Evolutionary conservation across 2,797 vertebrate genomes (phyloP), one percentile per base, ranked within the genome.

Genomic region (Thripadectes ignobilis): DNA sequence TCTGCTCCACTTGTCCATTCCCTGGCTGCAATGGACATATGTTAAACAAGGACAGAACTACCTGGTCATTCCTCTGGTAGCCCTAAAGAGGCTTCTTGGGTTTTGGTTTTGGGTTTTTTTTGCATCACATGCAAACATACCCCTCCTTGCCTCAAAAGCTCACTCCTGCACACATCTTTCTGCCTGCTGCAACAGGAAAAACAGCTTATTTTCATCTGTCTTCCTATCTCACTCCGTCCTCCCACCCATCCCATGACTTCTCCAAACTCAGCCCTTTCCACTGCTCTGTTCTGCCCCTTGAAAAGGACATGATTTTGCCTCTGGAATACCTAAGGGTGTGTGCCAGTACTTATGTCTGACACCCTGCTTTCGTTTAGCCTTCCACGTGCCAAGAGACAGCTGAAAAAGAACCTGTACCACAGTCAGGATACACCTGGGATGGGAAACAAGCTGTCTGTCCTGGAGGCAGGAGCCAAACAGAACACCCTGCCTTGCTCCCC

Each of bases 21-120:
- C 23, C 27, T 0, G 2, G 39, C 16, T 51, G 23, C 36, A 52
- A 18, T 1, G 7, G 38, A 57, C 32, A n/a, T 14, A 32, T 3
- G 3, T 13, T 36, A 76, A 82, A 12, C 4, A 58, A 80, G 12
- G 34, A 38, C 14, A 57, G 21, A 79, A 68, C 51, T 14, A 27
- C 11, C 23, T 10, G 12, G 9, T 30, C 14, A 34, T 21, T 61
- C 14, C 24, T 62, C 17, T 55, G 57, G n/a, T 22, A 68, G 15
- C 38, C 7, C 14, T 29, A 19, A 5, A 4, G 21, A 79, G 27
- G 29, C 2, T 63, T 34, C 9, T 39, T 3, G 1, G 4, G 18
- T 26, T 26, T 34, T 34, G 23, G 24, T 26, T 26, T 26, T 3
- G 48, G 4, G 2, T 7, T 34, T 27, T 66, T 36, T 63, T 32